Conservation (phyloP, 2,113 vertebrate genomes). For the Ceyx melanurus region DNA sequence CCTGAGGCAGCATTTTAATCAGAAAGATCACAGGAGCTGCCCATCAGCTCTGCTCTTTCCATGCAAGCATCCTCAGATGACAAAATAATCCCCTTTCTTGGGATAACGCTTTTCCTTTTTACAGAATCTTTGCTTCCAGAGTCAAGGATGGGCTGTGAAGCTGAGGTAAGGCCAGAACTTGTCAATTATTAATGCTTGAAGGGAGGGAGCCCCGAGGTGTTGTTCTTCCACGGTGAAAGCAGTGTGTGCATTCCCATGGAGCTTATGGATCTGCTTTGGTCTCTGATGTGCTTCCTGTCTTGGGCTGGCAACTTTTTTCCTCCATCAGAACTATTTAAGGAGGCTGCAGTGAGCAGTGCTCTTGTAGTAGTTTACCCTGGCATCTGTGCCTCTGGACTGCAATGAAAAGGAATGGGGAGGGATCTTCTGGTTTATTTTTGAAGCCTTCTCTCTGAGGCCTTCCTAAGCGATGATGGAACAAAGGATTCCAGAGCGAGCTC, state of each 20-base stretch:
- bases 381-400: background rate
- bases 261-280: background rate
- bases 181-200: background rate
- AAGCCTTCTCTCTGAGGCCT: background rate
- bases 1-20: conserved; percentile 52
- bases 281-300: background rate
- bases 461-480: background rate
- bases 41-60: background rate
- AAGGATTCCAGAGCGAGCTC: background rate
- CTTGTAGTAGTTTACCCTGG: background rate
- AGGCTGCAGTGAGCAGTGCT: background rate
- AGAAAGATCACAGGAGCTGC: conserved; percentile 1
- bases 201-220: background rate
- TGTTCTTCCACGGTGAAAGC: background rate
- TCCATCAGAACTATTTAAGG: background rate
- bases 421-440: background rate
- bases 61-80: conserved; percentile 14
- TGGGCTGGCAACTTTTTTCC: background rate
- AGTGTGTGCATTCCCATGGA: background rate
- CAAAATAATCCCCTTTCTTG: conserved; percentile 31
- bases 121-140: background rate
- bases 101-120: conserved; percentile 11
- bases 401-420: background rate
- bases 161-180: background rate
- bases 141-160: background rate